phyloP scores from a whole-genome alignment of 2,797 vertebrate species.

The Rachycentron canadum region DNA sequence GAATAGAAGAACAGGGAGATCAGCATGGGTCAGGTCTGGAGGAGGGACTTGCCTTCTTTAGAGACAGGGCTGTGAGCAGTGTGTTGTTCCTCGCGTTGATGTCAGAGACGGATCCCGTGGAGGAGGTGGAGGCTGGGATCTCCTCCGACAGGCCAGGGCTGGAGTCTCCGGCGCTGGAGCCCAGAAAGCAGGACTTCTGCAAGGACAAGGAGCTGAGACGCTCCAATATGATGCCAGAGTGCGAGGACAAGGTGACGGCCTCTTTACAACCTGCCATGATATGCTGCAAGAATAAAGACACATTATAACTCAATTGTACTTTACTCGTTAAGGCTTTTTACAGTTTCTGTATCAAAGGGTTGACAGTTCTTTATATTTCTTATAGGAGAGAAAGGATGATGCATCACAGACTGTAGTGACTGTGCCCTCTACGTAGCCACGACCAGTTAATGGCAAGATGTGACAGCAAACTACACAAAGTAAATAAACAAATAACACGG shows the following conservation, averaged over 20 bases:
- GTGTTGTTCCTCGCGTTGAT: neutral
- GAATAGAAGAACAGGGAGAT: neutral
- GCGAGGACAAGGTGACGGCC: conserved; percentile 70
- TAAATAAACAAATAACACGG: too few species aligned
- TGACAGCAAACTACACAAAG: too few species aligned
- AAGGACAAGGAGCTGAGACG: conserved; percentile 59
- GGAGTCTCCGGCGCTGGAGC: conserved; percentile 50
- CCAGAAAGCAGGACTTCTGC: conserved; percentile 61
- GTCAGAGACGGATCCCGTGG: conserved; percentile 54
- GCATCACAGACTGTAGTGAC: too few species aligned
- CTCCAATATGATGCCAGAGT: conserved; percentile 76
- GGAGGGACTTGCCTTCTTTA: conserved; percentile 21
- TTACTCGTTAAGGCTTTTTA: fast-evolving
- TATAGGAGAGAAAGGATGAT: too few species aligned
- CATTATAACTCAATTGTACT: neutral
- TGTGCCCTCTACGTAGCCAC: too few species aligned
- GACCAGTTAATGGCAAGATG: too few species aligned
- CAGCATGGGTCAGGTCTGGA: too few species aligned
- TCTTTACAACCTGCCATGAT: conserved; percentile 80
- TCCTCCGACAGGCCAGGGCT: conserved; percentile 67
- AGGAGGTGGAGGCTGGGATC: conserved; percentile 47
- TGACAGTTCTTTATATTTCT: neutral
- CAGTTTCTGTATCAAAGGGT: too few species aligned
- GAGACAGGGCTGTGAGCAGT: neutral
- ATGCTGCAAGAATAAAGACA: conserved; percentile 66